Conservation (phyloP, 2,113 vertebrate genomes). For the Alaudala cheleensis region DNA sequence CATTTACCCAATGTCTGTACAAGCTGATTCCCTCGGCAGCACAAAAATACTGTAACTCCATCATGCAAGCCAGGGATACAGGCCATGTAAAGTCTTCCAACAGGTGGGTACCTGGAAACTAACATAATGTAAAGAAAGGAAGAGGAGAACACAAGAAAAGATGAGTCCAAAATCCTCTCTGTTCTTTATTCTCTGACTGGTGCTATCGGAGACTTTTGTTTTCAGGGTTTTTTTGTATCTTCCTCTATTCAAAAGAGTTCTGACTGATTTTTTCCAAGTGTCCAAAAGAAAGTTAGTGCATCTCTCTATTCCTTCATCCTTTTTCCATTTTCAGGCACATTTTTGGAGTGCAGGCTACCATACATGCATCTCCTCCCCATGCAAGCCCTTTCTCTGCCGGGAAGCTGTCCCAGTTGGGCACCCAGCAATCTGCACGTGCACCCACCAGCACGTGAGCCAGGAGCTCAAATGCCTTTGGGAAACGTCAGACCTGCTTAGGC, state of each 20-base stretch:
- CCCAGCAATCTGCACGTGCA: background rate
- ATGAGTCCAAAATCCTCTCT: background rate
- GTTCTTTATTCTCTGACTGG: background rate
- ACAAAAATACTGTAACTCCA: background rate
- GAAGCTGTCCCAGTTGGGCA: background rate
- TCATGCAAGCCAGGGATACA: background rate
- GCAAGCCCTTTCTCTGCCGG: background rate
- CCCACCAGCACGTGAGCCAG: background rate
- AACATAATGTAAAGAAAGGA: background rate
- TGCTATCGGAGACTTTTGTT: background rate
- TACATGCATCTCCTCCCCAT: background rate
- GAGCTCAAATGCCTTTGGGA: background rate
- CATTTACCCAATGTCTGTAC: rapidly evolving
- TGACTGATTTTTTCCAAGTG: background rate
- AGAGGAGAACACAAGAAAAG: background rate
- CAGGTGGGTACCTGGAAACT: background rate
- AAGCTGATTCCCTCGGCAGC: background rate
- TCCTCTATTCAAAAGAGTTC: background rate
- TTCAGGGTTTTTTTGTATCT: background rate
- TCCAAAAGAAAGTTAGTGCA: background rate
- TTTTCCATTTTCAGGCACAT: background rate
- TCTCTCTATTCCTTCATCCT: background rate
- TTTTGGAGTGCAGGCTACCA: background rate
- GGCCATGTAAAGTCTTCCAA: background rate
- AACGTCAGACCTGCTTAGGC: background rate